phyloP scores from a whole-genome alignment of 2,113 vertebrate species.

The Mustela nigripes region DNA sequence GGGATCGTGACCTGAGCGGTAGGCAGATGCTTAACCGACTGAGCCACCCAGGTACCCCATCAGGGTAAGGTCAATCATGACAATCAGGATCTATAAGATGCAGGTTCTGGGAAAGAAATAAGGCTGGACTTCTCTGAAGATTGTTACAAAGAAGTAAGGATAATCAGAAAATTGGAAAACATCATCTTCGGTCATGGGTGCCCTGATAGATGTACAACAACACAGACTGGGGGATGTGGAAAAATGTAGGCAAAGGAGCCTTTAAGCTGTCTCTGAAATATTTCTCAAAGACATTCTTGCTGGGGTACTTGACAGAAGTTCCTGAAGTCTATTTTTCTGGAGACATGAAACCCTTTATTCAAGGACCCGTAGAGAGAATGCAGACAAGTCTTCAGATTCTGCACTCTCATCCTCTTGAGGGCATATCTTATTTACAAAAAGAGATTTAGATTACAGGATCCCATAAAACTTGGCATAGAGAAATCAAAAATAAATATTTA shows the following conservation, averaged over 20 bases:
- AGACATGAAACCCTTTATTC: not conserved
- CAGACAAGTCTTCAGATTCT: not conserved
- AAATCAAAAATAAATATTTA: constrained; percentile 76
- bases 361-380: not conserved
- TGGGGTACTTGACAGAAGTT: not conserved
- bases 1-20: no score
- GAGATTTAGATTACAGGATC: constrained; percentile 31
- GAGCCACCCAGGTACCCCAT: not conserved
- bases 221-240: not conserved
- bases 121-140: not conserved
- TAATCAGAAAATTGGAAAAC: not conserved
- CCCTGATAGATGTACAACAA: not conserved
- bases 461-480: constrained; percentile 50
- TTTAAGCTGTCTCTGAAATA: not conserved
- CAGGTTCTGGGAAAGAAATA: not conserved
- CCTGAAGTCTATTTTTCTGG: not conserved
- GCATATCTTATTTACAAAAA: constrained; percentile 59
- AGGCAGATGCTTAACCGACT: no score
- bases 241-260: not conserved
- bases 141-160: not conserved
- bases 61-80: not conserved
- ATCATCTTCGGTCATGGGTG: not conserved
- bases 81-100: not conserved
- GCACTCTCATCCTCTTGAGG: not conserved
- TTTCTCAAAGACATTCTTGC: not conserved